Percentiles rank a stretch among this genome's conserved stretches.
These are phyloP conservation scores for Anomalospiza imberbis DNA, from an alignment of 2,797 vertebrate genomes.

Conservation along the genomic window DNA sequence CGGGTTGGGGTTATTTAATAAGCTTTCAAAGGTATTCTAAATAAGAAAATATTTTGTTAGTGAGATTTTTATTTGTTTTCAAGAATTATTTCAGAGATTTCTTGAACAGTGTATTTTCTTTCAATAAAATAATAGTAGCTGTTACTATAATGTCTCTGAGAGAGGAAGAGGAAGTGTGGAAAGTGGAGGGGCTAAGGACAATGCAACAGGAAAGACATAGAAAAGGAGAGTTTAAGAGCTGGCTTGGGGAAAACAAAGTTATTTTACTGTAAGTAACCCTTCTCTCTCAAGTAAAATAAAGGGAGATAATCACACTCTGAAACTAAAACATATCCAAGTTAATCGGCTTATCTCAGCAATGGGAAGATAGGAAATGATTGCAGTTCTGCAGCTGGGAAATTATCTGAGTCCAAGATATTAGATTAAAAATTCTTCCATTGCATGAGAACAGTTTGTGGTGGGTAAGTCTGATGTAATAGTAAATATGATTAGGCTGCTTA, in stretches of 20 bases:
- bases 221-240: not conserved
- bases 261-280: slow-evolving; percentile 3
- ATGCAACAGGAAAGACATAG: not conserved
- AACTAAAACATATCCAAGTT: slow-evolving; percentile 23
- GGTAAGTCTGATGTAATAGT: slow-evolving; percentile 38
- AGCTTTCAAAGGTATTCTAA: not conserved
- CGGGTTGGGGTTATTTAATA: not conserved
- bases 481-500: slow-evolving; percentile 50
- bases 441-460: not conserved
- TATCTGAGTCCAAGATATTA: slow-evolving; percentile 35
- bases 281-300: slow-evolving; percentile 12
- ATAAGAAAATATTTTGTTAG: not conserved
- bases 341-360: slow-evolving; percentile 36
- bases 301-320: slow-evolving; percentile 16
- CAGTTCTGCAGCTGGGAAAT: slow-evolving; percentile 55
- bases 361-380: slow-evolving; percentile 37
- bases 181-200: not conserved
- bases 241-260: slow-evolving; percentile 3
- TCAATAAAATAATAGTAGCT: not conserved
- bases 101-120: not conserved
- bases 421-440: slow-evolving; percentile 56
- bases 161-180: not conserved
- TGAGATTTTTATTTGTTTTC: not conserved
- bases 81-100: not conserved
- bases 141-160: not conserved